Base-by-base conservation (phyloP, 2,113 vertebrate genomes). In the Mellivora capensis region DNA sequence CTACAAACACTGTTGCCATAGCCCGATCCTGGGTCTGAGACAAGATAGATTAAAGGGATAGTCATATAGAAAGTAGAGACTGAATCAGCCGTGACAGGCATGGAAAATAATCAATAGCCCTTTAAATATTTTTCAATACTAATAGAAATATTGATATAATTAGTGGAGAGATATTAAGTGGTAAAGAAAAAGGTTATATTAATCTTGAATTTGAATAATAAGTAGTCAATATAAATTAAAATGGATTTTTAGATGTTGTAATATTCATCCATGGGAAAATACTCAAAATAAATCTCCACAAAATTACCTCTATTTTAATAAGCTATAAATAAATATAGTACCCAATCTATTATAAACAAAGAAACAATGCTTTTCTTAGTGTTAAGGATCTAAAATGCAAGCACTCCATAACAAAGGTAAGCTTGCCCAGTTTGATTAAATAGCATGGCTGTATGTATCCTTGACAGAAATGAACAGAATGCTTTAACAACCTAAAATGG, bases 221-320 rank as follows among this genome's bases (percentile, higher is more conserved):
- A 62, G 96, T 97, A 76, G 57, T 62, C 94, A 97, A 88, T 27
- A 67, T 6, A 42, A 97, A 97, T 61, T 42, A 95, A 91, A 97
- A 10, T 20, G 89, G 31, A 80, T 91, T 37, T 74, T 96, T 96
- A 44, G 49, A 6, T 54, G 54, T n/a, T 90, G 11, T 3, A 74
- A 47, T 92, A 94, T 69, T 94, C 80, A 97, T 97, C 18, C 9
- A 84, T 27, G 6, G 57, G 77, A 97, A 90, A 97, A 80, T 0
- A 0, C 0, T 83, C 87, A 95, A 96, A n/a, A 29, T 90, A 18
- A 34, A 61, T 15, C 69, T 88, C 77, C 11, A 57, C 3, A 57
- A 39, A 44, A 89, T 39, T 37, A 49, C 17, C 44, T n/a, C 13
- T 95, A 34, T 64, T 91, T 94, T 86, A 61, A 49, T 25, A 89